Evolutionary conservation across 2,888 invertebrate species (phyloP).

Genomic region (Drosophila buzzatii): DNA sequence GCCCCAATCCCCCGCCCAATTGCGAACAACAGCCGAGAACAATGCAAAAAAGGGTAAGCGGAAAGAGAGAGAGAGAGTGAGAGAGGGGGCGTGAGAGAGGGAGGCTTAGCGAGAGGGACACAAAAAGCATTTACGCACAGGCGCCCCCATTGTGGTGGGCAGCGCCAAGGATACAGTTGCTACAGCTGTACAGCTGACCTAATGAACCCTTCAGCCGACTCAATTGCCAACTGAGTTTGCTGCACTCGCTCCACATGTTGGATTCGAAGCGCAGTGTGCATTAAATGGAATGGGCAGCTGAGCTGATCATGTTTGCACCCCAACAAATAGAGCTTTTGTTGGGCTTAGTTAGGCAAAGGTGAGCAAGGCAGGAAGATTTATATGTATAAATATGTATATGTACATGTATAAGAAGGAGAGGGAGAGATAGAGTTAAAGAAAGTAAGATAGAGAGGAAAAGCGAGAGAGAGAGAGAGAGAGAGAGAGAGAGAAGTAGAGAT

Average conservation of each 20-base stretch:
- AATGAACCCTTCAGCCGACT: slow-evolving; percentile 26
- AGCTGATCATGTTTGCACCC: background rate
- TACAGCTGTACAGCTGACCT: slow-evolving; percentile 12
- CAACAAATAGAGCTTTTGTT: background rate
- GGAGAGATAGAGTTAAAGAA: background rate
- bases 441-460: background rate
- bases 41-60: background rate
- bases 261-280: background rate
- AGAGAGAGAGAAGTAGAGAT: background rate
- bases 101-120: background rate
- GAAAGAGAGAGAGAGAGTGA: background rate
- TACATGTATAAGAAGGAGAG: no score
- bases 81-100: background rate
- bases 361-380: background rate
- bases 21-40: background rate
- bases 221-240: slow-evolving; percentile 8
- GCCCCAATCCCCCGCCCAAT: background rate
- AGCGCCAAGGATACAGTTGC: background rate
- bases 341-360: background rate
- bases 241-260: slow-evolving; percentile 1
- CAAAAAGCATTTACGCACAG: slow-evolving; percentile 5
- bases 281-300: background rate
- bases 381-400: no score
- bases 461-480: background rate
- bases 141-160: background rate